These are phyloP conservation scores for Vultur gryphus DNA, from an alignment of 2,797 vertebrate species.

Conservation along the genomic window DNA sequence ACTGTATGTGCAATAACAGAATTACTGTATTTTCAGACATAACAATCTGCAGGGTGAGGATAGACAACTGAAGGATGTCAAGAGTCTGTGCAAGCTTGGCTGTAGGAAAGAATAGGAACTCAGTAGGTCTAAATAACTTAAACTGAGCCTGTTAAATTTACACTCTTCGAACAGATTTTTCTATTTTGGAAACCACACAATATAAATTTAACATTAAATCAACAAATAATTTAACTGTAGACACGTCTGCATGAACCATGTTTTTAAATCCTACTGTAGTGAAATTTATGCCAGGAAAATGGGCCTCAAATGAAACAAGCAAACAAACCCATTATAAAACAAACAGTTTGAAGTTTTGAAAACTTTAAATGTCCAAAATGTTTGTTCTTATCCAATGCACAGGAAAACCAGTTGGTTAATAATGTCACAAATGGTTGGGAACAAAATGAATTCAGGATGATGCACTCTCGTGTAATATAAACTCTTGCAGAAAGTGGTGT, in stretches of 20 bases:
- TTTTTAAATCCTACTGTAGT: background rate
- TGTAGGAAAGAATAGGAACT: background rate
- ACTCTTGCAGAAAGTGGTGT: background rate
- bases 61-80: background rate
- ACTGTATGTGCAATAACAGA: background rate
- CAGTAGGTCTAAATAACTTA: background rate
- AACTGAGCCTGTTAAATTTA: background rate
- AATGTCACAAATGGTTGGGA: background rate
- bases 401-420: conserved; percentile 26
- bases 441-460: background rate
- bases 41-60: background rate
- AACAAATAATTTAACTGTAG: background rate
- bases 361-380: background rate
- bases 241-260: background rate
- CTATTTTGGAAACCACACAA: background rate
- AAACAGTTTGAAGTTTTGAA: background rate
- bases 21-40: background rate
- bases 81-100: background rate
- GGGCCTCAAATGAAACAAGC: background rate
- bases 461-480: background rate
- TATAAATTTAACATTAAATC: background rate
- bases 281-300: background rate
- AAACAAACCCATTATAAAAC: background rate
- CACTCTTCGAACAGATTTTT: background rate
- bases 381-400: background rate